Base-by-base conservation (phyloP, 35 echinoderm and acorn worm species). In the Apostichopus californicus region DNA sequence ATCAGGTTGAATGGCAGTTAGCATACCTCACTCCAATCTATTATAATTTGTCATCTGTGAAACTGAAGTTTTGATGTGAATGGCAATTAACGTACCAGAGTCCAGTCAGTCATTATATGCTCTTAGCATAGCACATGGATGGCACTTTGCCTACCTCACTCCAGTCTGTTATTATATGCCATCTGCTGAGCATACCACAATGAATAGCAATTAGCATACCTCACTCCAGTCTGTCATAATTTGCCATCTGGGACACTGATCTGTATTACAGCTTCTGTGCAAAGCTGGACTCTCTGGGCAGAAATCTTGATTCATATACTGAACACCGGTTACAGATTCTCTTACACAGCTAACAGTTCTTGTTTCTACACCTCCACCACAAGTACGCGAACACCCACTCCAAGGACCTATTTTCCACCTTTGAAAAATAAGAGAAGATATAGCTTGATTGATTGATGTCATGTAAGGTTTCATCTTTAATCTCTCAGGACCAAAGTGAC, bases 331-430 rank as follows among this genome's bases (percentile, higher is more conserved):
- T 12, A 17, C 24, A 17, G 34, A 46, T 6, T 34, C 25, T 56
- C 46, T 17, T 2, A 56, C 55, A 55, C 80, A 83, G 21, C 34
- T 56, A 55, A 83, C 80, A 4, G 55, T 55, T n/a, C 80, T 83
- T 6, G 7, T 12, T 34, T 83, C 34, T 17, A 83, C 55, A 3
- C 80, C 80, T 55, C 80, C 80, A 13, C 80, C 80, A 83, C 80
- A 83, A 6, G 80, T 53, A 53, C 25, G n/a, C 6, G 25, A 13
- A 53, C 80, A 83, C 8, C 17, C 80, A 83, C 80, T 83, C 80
- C 80, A 83, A 17, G 80, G 80, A 17, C 55, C 52, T 11, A 83
- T 53, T n/a, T 55, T 83, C 80, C 80, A 83, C 55, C 80, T 83
- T 54, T 14, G 17, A 55, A 56, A 54, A 5, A 83, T 55, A 83